Evolutionary conservation across 2,888 invertebrate genomes (phyloP).

Genomic region (Megalurothrips usitatus): DNA sequence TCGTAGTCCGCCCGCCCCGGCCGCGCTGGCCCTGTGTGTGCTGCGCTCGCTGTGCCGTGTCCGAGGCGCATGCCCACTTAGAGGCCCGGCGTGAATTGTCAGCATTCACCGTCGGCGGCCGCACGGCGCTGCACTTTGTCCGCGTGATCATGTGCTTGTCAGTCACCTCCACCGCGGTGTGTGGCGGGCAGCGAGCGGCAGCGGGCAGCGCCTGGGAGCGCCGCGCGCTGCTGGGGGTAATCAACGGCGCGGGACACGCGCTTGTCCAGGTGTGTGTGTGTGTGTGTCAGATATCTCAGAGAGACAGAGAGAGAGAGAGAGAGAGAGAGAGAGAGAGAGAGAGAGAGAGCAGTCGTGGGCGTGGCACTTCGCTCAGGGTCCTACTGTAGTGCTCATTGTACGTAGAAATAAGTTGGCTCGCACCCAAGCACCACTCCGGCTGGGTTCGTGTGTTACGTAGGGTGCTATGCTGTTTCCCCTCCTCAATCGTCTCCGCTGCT

Average conservation of each 20-base stretch:
- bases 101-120: background rate
- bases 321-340: too few relatives aligned
- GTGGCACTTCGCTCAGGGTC: too few relatives aligned
- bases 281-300: too few relatives aligned
- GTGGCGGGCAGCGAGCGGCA: background rate
- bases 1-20: background rate
- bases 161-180: background rate
- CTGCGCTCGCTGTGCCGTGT: background rate
- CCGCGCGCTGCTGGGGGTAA: background rate
- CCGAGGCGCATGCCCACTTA: background rate
- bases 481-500: too few relatives aligned
- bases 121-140: background rate
- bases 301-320: too few relatives aligned
- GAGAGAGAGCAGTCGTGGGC: too few relatives aligned
- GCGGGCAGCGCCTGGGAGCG: background rate
- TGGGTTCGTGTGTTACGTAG: too few relatives aligned
- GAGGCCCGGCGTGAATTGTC: background rate
- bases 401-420: too few relatives aligned
- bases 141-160: background rate
- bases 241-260: background rate
- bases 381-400: too few relatives aligned
- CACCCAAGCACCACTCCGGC: too few relatives aligned
- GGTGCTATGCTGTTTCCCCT: too few relatives aligned
- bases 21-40: background rate
- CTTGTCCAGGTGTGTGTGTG: too few relatives aligned